Conservation (phyloP, 2,888 invertebrate species). For the Callyntrura sp. region DNA sequence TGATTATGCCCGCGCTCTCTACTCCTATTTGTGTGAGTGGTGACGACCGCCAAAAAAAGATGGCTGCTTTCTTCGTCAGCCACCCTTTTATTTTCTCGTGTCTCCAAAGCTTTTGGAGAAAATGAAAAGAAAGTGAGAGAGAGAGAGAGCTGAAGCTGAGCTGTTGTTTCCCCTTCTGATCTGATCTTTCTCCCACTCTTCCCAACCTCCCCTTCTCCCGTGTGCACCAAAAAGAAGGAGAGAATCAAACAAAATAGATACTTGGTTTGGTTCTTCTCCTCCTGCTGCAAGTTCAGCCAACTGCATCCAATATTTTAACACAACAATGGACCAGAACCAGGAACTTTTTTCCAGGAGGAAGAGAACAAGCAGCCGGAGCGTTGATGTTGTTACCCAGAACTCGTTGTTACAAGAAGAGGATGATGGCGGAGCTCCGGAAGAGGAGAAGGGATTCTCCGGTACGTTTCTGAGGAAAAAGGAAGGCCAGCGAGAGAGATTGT, state of each 20-base stretch:
- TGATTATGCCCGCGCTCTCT: too few species aligned
- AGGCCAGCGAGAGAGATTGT: background rate
- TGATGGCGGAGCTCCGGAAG: background rate
- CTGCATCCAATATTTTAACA: constrained; percentile 56
- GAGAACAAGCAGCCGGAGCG: too few species aligned
- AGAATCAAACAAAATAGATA: too few species aligned
- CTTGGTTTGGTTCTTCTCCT: background rate
- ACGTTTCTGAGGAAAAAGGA: constrained; percentile 29
- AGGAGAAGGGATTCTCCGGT: background rate
- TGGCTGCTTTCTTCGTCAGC: background rate
- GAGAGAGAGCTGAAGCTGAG: background rate
- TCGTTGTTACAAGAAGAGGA: background rate
- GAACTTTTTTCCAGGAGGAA: background rate
- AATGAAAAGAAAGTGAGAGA: too few species aligned
- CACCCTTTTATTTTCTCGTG: background rate
- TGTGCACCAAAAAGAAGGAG: background rate
- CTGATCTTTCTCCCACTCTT: background rate
- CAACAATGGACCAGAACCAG: constrained; percentile 33
- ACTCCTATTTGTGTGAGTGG: background rate
- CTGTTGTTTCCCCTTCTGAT: background rate
- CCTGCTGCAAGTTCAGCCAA: background rate
- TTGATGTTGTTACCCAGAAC: background rate
- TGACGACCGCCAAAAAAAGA: background rate
- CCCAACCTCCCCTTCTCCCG: background rate
- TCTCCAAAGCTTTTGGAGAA: background rate